These are phyloP conservation scores for Megaustenia siamemsis DNA, from an alignment of 2,888 invertebrate species.

Conservation along the genomic window DNA sequence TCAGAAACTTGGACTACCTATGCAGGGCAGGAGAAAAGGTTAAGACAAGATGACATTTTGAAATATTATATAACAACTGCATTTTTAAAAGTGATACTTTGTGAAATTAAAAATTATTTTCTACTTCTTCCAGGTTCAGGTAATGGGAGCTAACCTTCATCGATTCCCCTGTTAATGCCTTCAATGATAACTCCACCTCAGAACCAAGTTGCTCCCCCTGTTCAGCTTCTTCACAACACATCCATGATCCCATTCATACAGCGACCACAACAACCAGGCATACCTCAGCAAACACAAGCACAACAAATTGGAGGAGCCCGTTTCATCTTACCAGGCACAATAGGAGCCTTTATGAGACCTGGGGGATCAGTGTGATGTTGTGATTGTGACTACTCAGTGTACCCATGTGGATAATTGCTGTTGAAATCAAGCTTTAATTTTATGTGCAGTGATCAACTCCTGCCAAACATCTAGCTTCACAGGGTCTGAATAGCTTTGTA, in stretches of 20 bases:
- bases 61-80: too few species aligned
- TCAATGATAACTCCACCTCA: constrained; percentile 36
- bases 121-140: constrained; percentile 31
- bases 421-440: not conserved
- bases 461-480: too few species aligned
- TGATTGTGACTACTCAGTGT: too few species aligned
- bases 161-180: constrained; percentile 25
- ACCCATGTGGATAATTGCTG: not conserved
- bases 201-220: constrained; percentile 27
- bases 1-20: too few species aligned
- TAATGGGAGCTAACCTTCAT: constrained; percentile 26
- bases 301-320: not conserved
- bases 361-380: constrained; percentile 21
- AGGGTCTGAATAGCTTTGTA: too few species aligned
- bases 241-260: constrained; percentile 36
- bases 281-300: not conserved
- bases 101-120: too few species aligned
- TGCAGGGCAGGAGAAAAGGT: too few species aligned
- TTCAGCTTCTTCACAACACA: constrained; percentile 25
- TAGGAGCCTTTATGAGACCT: constrained; percentile 19
- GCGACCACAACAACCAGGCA: not conserved
- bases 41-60: too few species aligned
- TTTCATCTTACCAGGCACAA: constrained; percentile 4
- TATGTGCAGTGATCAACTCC: too few species aligned
- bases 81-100: not conserved